Evolutionary conservation across 1,140 invertebrate species (phyloP).

Genomic region (Eupeodes corollae): DNA sequence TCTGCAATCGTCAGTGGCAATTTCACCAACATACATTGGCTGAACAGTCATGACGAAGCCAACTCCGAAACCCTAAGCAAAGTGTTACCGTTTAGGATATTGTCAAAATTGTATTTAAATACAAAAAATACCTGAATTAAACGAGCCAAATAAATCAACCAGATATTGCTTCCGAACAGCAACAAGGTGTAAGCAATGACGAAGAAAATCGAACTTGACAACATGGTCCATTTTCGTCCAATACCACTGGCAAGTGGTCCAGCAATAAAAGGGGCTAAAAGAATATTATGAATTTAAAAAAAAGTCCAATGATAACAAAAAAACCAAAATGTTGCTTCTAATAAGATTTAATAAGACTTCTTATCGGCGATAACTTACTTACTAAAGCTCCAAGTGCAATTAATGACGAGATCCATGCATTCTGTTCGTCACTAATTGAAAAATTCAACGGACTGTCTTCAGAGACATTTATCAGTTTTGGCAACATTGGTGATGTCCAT

Average conservation of each 20-base stretch:
- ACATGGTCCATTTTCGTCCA: constrained; percentile 56
- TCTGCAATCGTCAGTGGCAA: constrained; percentile 56
- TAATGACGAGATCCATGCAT: constrained; percentile 67
- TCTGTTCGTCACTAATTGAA: constrained; percentile 38
- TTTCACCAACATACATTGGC: constrained; percentile 74
- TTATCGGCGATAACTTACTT: too few species aligned
- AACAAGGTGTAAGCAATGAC: constrained; percentile 55
- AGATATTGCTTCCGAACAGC: constrained; percentile 12
- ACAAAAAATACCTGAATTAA: constrained; percentile 33
- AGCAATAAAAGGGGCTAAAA: constrained; percentile 41
- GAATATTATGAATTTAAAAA: too few species aligned
- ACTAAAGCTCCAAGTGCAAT: constrained; percentile 62
- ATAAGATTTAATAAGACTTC: too few species aligned
- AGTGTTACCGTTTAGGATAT: too few species aligned
- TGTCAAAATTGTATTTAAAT: constrained; percentile 10
- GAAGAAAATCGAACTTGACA: constrained; percentile 49
- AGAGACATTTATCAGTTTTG: constrained; percentile 39
- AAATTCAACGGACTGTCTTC: constrained; percentile 36
- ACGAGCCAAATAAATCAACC: too few species aligned
- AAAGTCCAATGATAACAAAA: too few species aligned
- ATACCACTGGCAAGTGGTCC: constrained; percentile 50
- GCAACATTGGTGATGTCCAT: constrained; percentile 56
- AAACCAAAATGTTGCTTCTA: too few species aligned
- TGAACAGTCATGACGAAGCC: constrained; percentile 58
- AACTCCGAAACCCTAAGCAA: constrained; percentile 51